Conservation (phyloP, 2,888 invertebrate genomes). For the Dryocosmus kuriphilus region DNA sequence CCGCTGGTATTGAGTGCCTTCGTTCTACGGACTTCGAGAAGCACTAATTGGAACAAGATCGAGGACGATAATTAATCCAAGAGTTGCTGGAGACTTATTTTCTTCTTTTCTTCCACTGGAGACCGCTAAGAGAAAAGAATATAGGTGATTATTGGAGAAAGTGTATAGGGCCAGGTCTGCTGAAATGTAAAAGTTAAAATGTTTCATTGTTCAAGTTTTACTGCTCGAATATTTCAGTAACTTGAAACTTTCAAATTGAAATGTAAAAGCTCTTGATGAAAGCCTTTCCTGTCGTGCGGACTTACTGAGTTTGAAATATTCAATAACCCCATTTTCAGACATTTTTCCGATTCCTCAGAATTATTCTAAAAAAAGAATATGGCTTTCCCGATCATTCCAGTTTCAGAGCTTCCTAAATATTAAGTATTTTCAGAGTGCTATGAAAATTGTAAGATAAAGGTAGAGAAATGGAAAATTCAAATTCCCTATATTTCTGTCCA, state of each 20-base stretch:
- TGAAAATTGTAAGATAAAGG: too few species aligned
- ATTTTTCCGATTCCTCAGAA: constrained; percentile 1
- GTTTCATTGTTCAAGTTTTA: constrained; percentile 33
- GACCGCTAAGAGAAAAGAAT: constrained; percentile 10
- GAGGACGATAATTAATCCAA: constrained; percentile 38
- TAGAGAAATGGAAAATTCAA: too few species aligned
- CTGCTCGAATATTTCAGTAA: constrained; percentile 20
- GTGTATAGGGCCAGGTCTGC: background rate
- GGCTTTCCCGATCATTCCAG: background rate
- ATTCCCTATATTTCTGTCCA: too few species aligned
- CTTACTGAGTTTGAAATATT: constrained; percentile 28
- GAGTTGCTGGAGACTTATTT: constrained; percentile 22
- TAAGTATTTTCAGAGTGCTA: too few species aligned
- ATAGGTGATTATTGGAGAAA: constrained; percentile 33
- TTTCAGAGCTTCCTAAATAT: background rate
- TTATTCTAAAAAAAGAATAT: background rate
- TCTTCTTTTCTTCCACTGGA: constrained; percentile 4
- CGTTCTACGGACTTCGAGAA: constrained; percentile 27
- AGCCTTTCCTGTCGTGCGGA: background rate
- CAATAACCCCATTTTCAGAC: constrained; percentile 15
- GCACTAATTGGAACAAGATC: constrained; percentile 39
- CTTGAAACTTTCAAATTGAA: constrained; percentile 37
- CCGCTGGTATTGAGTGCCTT: constrained; percentile 26
- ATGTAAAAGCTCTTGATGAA: constrained; percentile 2
- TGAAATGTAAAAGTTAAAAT: constrained; percentile 29